Evolutionary conservation across 2,888 invertebrate species (phyloP).

Genomic region (Chymomyza procnemis): DNA sequence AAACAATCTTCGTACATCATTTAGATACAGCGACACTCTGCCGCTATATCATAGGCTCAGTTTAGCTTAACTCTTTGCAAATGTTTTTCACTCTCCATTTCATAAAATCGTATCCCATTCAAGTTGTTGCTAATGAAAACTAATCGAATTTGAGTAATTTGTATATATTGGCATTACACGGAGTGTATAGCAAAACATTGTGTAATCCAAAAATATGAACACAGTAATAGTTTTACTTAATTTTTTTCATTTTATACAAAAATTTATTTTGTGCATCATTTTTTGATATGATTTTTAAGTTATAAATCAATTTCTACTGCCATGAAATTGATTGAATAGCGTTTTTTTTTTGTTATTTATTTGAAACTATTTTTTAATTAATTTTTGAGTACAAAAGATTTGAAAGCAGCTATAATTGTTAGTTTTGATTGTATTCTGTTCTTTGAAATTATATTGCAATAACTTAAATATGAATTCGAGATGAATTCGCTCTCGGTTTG

Average conservation of each 20-base stretch:
- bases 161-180: not conserved
- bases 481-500: no score
- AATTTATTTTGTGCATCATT: not conserved
- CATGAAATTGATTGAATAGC: not conserved
- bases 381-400: no score
- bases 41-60: not conserved
- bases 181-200: not conserved
- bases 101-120: no score
- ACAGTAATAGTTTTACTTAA: constrained; percentile 27
- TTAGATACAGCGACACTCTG: not conserved
- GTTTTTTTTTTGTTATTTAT: not conserved
- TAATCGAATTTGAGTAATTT: not conserved
- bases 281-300: not conserved
- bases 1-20: not conserved
- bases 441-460: no score
- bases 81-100: no score
- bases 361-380: no score
- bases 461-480: no score
- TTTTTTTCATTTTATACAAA: not conserved
- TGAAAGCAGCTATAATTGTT: no score
- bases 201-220: not conserved
- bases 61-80: no score
- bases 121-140: no score
- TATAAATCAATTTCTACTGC: not conserved
- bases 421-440: no score